phyloP scores from a whole-genome alignment of 1,140 invertebrate genomes.

The Lordiphosa collinella region DNA sequence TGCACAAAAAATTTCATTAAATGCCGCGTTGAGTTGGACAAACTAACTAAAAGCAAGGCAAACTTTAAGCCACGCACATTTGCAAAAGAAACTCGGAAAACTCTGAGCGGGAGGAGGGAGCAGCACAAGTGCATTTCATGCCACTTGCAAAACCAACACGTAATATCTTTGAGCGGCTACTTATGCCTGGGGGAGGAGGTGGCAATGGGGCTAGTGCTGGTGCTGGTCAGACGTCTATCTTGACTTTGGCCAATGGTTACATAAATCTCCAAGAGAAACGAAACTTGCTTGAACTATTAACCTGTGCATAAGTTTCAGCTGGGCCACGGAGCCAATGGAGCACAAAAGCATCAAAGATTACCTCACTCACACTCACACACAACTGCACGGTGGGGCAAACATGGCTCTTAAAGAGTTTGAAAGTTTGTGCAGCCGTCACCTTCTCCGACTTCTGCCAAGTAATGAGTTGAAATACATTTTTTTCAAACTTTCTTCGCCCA shows the following conservation, averaged over 20 bases:
- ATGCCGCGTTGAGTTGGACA: slow-evolving; percentile 35
- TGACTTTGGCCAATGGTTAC: slow-evolving; percentile 50
- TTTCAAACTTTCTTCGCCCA: no score
- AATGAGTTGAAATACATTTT: no score
- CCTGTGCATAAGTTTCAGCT: slow-evolving; percentile 15
- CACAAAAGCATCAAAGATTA: slow-evolving; percentile 65
- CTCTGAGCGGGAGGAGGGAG: slow-evolving; percentile 4
- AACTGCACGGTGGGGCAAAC: background rate
- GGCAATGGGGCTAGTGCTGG: background rate
- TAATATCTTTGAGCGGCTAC: slow-evolving; percentile 63
- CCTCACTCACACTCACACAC: slow-evolving; percentile 20
- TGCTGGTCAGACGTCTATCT: slow-evolving; percentile 21
- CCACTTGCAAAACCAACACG: slow-evolving; percentile 57
- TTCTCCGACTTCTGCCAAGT: no score
- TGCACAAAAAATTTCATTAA: slow-evolving; percentile 61
- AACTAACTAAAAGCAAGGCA: slow-evolving; percentile 48
- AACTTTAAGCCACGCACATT: slow-evolving; percentile 66
- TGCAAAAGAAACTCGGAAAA: slow-evolving; percentile 26
- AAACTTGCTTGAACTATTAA: slow-evolving; percentile 42
- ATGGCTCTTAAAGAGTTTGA: no score
- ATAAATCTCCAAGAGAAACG: slow-evolving; percentile 61
- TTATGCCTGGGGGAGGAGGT: slow-evolving; percentile 26
- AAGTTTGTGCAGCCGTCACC: no score
- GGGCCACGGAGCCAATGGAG: slow-evolving; percentile 43
- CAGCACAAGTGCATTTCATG: slow-evolving; percentile 51